A percentile compares a stretch with the other conserved stretches of the same genome.
phyloP scores from a whole-genome alignment of 2,797 vertebrate species.

The Pelobates cultripes region DNA sequence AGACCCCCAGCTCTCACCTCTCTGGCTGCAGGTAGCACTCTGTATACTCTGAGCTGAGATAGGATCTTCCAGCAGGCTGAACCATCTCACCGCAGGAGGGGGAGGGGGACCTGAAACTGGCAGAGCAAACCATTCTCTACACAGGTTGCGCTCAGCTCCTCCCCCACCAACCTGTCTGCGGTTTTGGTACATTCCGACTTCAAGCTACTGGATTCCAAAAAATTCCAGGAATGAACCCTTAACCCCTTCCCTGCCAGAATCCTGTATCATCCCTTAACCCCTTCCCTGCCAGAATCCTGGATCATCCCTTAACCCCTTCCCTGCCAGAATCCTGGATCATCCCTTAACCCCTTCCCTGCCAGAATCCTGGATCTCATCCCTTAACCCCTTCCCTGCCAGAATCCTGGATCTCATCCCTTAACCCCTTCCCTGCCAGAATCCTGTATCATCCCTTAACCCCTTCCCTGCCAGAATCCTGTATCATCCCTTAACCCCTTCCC shows the following conservation, averaged over 20 bases:
- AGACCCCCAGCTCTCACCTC: background rate
- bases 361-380: background rate
- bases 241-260: no score
- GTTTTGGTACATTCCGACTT: conserved; percentile 33
- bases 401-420: background rate
- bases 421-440: background rate
- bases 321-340: background rate
- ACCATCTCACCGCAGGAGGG: conserved; percentile 15
- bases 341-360: background rate
- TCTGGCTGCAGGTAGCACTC: conserved; percentile 41
- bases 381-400: conserved; percentile 23
- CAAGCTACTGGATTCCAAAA: conserved; percentile 43
- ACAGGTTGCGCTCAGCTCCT: conserved; percentile 40
- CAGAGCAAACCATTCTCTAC: conserved; percentile 17
- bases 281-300: no score
- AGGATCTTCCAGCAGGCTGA: conserved; percentile 35
- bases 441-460: background rate
- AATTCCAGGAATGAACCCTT: conserved; percentile 30
- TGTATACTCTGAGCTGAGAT: conserved; percentile 13
- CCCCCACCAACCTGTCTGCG: conserved; percentile 49
- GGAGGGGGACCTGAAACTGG: conserved; percentile 1
- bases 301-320: no score
- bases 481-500: background rate
- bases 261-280: no score
- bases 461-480: no score